phyloP scores from a whole-genome alignment of 2,888 invertebrate species.

The Spisula solida region DNA sequence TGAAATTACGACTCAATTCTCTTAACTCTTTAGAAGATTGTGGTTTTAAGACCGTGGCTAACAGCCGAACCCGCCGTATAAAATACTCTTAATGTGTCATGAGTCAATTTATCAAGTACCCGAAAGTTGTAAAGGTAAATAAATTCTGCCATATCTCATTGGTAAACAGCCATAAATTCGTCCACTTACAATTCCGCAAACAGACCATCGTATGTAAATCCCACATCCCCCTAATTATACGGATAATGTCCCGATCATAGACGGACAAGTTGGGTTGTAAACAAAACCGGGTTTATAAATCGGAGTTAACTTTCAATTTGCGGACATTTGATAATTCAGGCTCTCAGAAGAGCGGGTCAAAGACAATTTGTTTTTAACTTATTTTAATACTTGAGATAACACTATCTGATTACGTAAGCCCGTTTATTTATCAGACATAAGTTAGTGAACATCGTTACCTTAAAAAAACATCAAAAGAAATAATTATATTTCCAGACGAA shows the following conservation, averaged over 20 bases:
- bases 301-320: conserved; percentile 40
- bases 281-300: conserved; percentile 55
- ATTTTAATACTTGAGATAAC: not conserved
- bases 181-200: conserved; percentile 53
- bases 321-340: conserved; percentile 32
- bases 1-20: conserved; percentile 38
- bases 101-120: conserved; percentile 65
- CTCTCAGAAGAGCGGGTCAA: conserved; percentile 4
- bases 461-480: not conserved
- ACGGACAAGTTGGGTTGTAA: conserved; percentile 37
- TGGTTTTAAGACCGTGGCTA: conserved; percentile 10
- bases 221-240: conserved; percentile 61
- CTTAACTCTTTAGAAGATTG: conserved; percentile 3
- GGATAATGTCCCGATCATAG: conserved; percentile 47
- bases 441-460: not conserved
- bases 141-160: conserved; percentile 65
- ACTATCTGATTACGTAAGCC: not conserved
- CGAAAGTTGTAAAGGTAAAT: conserved; percentile 66
- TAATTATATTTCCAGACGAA: not conserved
- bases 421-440: not conserved
- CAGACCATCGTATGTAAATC: conserved; percentile 61
- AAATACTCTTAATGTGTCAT: conserved; percentile 53
- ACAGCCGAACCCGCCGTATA: conserved; percentile 16
- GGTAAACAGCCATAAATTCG: conserved; percentile 65
- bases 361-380: conserved; percentile 23